Evolutionary conservation across 2,888 invertebrate species (phyloP), one percentile per base, ranked within the genome.

Genomic region (Homarus gammarus): DNA sequence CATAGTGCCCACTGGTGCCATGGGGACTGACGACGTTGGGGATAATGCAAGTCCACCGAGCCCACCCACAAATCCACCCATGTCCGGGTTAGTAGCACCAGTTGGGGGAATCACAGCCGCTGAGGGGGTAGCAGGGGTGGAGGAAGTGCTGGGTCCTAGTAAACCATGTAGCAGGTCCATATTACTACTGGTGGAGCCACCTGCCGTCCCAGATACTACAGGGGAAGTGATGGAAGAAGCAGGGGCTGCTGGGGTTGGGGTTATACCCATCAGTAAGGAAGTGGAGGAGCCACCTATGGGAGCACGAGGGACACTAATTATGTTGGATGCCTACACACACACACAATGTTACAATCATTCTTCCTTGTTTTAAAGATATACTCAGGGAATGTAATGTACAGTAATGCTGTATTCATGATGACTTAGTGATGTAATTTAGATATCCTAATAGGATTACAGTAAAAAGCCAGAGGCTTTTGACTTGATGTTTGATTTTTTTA

Each of bases 91-190:
- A 44, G 40, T 84, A 70, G 89, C 84, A 61, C 75, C 64, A 77
- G 68, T 10, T 56, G 89, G 36, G 31, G 64, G 22, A 56, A 36
- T 87, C 33, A 84, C 44, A 70, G 79, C 36, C 38, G 70, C 49
- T 61, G 84, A 87, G 5, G 87, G 75, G 73, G 64, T 38, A 31
- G 79, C 64, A 70, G 77, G 49, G 38, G 85, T 51, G 56, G 87
- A 56, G 36, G 82, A 18, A 31, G 70, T 49, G 38, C 51, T 49
- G 70, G 79, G 44, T 73, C 68, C 87, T 84, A 90, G 33, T 49
- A 90, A 68, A 70, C 84, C 90, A 51, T 90, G 87, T 51, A 90
- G 84, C 40, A 90, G 84, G 84, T 90, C 86, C 77, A 87, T 82
- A 51, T 78, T 90, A 85, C 77, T 90, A 82, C 70, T 90, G 72